Base-by-base conservation (phyloP, 2,113 vertebrate genomes). In the Neomonachus schauinslandi region DNA sequence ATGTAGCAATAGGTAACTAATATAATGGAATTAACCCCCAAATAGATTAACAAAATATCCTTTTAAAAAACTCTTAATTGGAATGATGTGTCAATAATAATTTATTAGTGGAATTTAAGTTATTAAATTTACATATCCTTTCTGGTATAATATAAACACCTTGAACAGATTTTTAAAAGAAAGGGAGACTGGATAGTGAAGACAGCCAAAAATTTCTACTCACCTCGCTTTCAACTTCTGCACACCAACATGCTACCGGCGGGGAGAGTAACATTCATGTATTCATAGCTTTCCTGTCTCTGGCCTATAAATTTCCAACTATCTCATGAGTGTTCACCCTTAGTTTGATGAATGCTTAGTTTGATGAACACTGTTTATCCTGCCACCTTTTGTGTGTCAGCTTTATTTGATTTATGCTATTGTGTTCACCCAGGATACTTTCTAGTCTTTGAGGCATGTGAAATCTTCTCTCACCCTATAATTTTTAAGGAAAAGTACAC, bases 71-170 rank as follows among this genome's bases (percentile, higher is more conserved):
- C 1, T 31, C 39, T 77, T 88, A 72, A 72, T 13, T 92, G 2
- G 33, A 80, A 89, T 94, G 12, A 33, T 82, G 94, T 80, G 76
- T 67, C 24, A 79, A 46, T 46, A 69, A 57, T 12, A 67, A 74
- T 84, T 92, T 95, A 76, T 79, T 94, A 69, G 19, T 91, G 10
- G 3, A 76, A 96, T 83, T 92, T 88, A 80, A 94, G 65, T 87
- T 51, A 80, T 81, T 92, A 97, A 92, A 92, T 65, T 42, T 55
- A 86, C 33, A 22, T 36, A 85, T 86, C 31, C 8, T 39, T 96
- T 83, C 82, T 94, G 16, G 14, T 59, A 1, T 57, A 83, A 71
- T 46, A 77, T 51, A 81, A 97, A 84, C 2, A 80, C 1, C 11
- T 94, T 80, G 51, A 84, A 79, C 0, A 69, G 42, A 11, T 15